Evolutionary conservation across 2,888 invertebrate species (phyloP).

Genomic region (Oscheius sp.): DNA sequence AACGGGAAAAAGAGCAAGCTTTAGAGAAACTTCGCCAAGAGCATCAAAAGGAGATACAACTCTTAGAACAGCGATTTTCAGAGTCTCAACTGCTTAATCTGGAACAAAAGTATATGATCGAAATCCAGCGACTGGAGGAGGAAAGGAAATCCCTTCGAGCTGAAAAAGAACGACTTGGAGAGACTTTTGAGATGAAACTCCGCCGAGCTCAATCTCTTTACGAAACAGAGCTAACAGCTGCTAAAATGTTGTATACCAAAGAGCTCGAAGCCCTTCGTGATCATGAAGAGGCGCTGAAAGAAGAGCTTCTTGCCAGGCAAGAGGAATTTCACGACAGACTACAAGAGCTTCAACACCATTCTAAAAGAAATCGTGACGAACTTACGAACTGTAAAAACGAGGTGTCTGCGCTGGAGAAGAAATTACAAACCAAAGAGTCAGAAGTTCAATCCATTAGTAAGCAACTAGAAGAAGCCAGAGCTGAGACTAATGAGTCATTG

Average conservation of each 20-base stretch:
- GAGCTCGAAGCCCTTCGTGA: conserved; percentile 69
- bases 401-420: conserved; percentile 64
- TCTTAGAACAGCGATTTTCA: conserved; percentile 67
- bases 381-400: conserved; percentile 65
- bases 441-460: conserved; percentile 65
- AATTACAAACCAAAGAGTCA: conserved; percentile 64
- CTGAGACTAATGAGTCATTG: conserved; percentile 62
- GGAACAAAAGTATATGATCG: conserved; percentile 71
- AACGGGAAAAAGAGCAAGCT: conserved; percentile 69
- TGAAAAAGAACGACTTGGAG: conserved; percentile 70
- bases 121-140: conserved; percentile 69
- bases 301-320: conserved; percentile 68
- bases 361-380: conserved; percentile 65
- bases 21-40: conserved; percentile 69
- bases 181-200: conserved; percentile 70
- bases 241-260: conserved; percentile 67
- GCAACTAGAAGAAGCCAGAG: conserved; percentile 62
- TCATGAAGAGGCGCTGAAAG: conserved; percentile 69
- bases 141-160: conserved; percentile 66
- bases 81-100: conserved; percentile 69
- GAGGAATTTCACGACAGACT: conserved; percentile 70
- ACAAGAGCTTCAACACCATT: conserved; percentile 67
- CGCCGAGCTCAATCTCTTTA: conserved; percentile 68
- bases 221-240: conserved; percentile 69
- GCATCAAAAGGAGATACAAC: conserved; percentile 70